These are phyloP conservation scores for Hemibagrus guttatus DNA, from an alignment of 2,797 vertebrate genomes.

Conservation along the genomic window DNA sequence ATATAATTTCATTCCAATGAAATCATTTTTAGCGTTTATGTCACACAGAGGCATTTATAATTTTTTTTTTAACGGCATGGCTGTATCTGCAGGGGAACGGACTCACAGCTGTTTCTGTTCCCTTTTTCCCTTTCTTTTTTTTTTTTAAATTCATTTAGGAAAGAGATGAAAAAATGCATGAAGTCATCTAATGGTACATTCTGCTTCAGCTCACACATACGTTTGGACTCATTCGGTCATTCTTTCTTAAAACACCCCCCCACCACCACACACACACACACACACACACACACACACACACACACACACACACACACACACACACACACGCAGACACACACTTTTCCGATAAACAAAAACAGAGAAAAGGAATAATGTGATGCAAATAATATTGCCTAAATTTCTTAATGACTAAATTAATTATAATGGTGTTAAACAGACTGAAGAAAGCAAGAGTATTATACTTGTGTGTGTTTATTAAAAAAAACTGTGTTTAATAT, in stretches of 20 bases:
- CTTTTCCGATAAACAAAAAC: background rate
- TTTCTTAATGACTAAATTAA: background rate
- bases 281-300: background rate
- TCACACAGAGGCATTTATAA: background rate
- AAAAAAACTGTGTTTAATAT: background rate
- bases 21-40: background rate
- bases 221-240: conserved; percentile 22
- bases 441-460: background rate
- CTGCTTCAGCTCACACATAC: conserved; percentile 23
- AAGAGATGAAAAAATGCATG: conserved; percentile 41
- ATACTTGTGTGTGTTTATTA: background rate
- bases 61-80: background rate
- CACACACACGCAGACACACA: background rate
- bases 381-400: background rate
- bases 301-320: background rate
- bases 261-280: background rate
- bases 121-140: background rate
- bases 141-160: conserved; percentile 18
- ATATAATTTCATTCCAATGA: background rate
- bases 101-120: conserved; percentile 34
- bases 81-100: conserved; percentile 14
- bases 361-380: background rate
- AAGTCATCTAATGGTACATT: conserved; percentile 52
- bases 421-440: background rate
- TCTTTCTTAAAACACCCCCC: background rate